Evolutionary conservation across 1,140 invertebrate species (phyloP).

Genomic region (Psix sp.): DNA sequence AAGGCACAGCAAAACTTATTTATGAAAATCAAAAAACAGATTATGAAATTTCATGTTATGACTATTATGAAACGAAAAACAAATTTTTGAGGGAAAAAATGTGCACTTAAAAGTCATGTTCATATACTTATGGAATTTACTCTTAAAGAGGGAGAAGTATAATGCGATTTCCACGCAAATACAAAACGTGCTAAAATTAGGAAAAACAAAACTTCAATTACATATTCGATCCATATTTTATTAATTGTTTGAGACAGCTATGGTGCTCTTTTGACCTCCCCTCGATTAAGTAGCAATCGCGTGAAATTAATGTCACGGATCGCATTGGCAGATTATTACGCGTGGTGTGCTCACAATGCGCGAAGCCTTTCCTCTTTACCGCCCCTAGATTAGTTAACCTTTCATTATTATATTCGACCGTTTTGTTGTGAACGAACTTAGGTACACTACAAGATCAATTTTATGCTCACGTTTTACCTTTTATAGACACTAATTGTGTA

Average conservation of each 20-base stretch:
- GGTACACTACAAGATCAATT: constrained; percentile 30
- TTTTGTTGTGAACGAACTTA: constrained; percentile 33
- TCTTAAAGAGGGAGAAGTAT: too few relatives aligned
- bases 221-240: constrained; percentile 22
- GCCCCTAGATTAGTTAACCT: not conserved
- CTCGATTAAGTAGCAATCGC: constrained; percentile 29
- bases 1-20: too few relatives aligned
- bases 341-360: constrained; percentile 42
- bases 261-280: constrained; percentile 40
- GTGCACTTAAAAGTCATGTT: too few relatives aligned
- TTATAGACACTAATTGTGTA: constrained; percentile 48
- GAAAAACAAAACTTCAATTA: too few relatives aligned
- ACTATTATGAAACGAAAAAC: too few relatives aligned
- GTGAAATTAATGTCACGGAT: constrained; percentile 53
- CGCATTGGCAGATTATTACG: constrained; percentile 72
- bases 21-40: too few relatives aligned
- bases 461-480: constrained; percentile 36
- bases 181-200: too few relatives aligned
- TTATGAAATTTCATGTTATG: too few relatives aligned
- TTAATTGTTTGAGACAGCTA: constrained; percentile 25
- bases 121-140: too few relatives aligned
- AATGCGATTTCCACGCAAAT: too few relatives aligned
- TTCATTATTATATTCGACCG: constrained; percentile 40
- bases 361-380: constrained; percentile 10
- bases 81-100: too few relatives aligned